Evolutionary conservation across 2,888 invertebrate genomes (phyloP), one percentile per base, ranked within the genome.

Genomic region (Lasioglossum leucozonium): DNA sequence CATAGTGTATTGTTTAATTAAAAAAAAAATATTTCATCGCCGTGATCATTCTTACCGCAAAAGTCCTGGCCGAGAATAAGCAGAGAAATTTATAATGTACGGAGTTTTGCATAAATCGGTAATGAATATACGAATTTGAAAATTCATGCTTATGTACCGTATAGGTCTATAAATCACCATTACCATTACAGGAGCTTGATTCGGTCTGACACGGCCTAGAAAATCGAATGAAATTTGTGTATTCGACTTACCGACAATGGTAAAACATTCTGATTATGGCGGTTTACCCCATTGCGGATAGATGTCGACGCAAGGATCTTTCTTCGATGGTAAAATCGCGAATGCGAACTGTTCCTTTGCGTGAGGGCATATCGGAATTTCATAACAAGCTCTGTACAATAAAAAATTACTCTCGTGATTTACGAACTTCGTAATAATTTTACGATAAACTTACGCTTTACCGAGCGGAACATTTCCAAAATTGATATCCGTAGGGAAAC

Each of bases 401-500:
- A 18, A 72, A 65, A 26, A 72, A 77, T 78, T 34, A 40, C 0
- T 34, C 30, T 76, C 6, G 0, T 0, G 5, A 47, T n/a, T n/a
- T 16, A 34, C 26, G 42, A 42, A 74, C 42, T 0, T 3, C 26
- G n/a, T 6, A 3, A 30, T n/a, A 37, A 55, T 67, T 18, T 10
- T 26, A 26, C 16, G 18, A 44, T 4, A 26, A 74, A 69, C 82
- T 75, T 85, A 87, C 86, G 77, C 55, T 42, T 65, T 77, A 37
- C 75, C 86, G 13, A 87, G 77, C 1, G 86, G 86, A n/a, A 86
- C 86, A 16, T 79, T 4, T 30, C 86, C 86, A 72, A 86, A 82
- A 62, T 85, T 72, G 0, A 86, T 72, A 16, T 55, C 40, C 10
- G 44, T n/a, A 0, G 86, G 86, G n/a, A 86, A 86, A n/a, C 69